Evolutionary conservation across 2,113 vertebrate genomes (phyloP).

Genomic region (Menidia beryllina): DNA sequence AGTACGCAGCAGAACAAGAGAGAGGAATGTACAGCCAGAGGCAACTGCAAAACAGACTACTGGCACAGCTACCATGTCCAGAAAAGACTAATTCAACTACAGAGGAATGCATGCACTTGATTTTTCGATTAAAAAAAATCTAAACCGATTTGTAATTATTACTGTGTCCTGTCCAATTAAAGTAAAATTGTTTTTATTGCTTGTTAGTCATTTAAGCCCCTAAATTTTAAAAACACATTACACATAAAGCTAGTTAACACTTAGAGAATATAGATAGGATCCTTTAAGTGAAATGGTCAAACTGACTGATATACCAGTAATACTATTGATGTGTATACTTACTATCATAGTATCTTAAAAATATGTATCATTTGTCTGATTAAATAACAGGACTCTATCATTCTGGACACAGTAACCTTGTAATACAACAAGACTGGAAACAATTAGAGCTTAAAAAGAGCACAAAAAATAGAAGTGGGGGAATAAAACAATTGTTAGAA

Average conservation of each 20-base stretch:
- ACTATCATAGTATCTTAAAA: not conserved
- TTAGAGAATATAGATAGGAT: not conserved
- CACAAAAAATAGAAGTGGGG: constrained; percentile 13
- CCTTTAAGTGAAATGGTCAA: not conserved
- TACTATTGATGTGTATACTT: not conserved
- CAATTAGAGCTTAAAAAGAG: not conserved
- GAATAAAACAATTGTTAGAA: constrained; percentile 22
- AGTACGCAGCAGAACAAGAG: constrained; percentile 69
- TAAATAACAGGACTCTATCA: not conserved
- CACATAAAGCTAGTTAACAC: not conserved
- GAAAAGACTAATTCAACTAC: constrained; percentile 10
- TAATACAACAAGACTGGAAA: constrained; percentile 16
- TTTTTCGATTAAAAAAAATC: not conserved
- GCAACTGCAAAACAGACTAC: constrained; percentile 63
- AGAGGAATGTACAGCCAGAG: constrained; percentile 42
- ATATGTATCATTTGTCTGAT: not conserved
- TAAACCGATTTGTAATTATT: too few species aligned
- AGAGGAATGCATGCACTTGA: not conserved
- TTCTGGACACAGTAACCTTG: constrained; percentile 54
- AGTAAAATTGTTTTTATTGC: too few species aligned
- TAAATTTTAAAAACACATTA: too few species aligned
- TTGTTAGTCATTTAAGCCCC: too few species aligned
- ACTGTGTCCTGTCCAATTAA: too few species aligned
- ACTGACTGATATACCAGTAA: not conserved
- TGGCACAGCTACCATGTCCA: constrained; percentile 49